Evolutionary conservation across 2,888 invertebrate genomes (phyloP).

Genomic region (Perdita meconis): DNA sequence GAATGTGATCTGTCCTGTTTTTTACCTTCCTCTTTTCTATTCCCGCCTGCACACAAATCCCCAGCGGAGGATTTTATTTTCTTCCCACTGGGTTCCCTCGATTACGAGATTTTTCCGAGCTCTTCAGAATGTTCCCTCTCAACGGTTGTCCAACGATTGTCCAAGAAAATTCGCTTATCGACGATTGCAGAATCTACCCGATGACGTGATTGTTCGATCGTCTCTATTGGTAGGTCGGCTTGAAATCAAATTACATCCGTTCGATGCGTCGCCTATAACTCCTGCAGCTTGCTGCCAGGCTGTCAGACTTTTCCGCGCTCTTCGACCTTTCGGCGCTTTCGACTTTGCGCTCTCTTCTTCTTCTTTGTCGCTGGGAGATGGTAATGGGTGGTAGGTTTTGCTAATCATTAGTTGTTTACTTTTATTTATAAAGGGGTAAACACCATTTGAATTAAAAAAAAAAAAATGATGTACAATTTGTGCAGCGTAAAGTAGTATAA

Average conservation of each 20-base stretch:
- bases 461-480: too few relatives aligned
- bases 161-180: slow-evolving; percentile 45
- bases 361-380: neutral
- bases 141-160: neutral
- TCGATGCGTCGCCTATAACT: slow-evolving; percentile 1
- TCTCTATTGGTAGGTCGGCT: slow-evolving; percentile 12
- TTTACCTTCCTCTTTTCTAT: too few relatives aligned
- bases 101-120: neutral
- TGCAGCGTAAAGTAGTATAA: too few relatives aligned
- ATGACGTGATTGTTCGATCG: slow-evolving; percentile 22
- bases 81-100: neutral
- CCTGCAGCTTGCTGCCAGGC: neutral
- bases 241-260: slow-evolving; percentile 41
- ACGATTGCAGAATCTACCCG: slow-evolving; percentile 28
- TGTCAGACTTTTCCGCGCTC: neutral
- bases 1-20: neutral
- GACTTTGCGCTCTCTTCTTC: neutral
- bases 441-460: too few relatives aligned
- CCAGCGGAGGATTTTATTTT: neutral
- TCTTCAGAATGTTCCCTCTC: slow-evolving; percentile 8
- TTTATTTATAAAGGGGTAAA: too few relatives aligned
- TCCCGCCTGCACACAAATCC: too few relatives aligned
- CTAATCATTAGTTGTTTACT: too few relatives aligned
- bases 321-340: neutral
- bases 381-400: slow-evolving; percentile 36